Percentiles rank a stretch among this genome's conserved stretches.
Conservation (phyloP, 37 sponge, comb jelly and placozoan species). For the Amphimedon queenslandica region DNA sequence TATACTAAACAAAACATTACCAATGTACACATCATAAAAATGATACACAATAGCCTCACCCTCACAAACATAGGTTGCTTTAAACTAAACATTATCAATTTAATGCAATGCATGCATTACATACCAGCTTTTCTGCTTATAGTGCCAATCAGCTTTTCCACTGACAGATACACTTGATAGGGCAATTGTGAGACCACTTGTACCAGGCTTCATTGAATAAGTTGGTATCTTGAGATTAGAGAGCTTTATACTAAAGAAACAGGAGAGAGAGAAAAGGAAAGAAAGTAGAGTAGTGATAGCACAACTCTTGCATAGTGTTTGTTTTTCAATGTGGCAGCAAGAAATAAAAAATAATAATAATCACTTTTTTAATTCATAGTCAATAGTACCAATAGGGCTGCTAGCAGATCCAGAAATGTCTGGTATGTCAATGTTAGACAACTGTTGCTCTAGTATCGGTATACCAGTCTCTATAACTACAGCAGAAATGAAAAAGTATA, state of each 20-base stretch:
- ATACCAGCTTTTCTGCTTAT: constrained; percentile 62
- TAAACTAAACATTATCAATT: too few species aligned
- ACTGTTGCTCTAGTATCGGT: constrained; percentile 76
- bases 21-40: too few species aligned
- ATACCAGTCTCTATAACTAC: constrained; percentile 69
- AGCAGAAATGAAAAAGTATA: neutral
- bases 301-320: neutral
- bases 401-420: constrained; percentile 61
- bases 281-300: neutral
- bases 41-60: too few species aligned
- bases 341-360: neutral
- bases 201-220: constrained; percentile 44
- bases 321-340: neutral
- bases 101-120: too few species aligned
- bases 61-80: too few species aligned
- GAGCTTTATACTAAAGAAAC: constrained; percentile 56
- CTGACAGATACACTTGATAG: constrained; percentile 52
- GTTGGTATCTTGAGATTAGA: constrained; percentile 56
- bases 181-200: constrained; percentile 52
- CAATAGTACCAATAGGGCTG: constrained; percentile 52
- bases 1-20: too few species aligned
- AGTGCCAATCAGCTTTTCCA: constrained; percentile 77
- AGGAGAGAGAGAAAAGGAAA: constrained; percentile 1
- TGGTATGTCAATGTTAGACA: constrained; percentile 67
- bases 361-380: constrained; percentile 59